These are phyloP conservation scores for Corvus hawaiiensis DNA, from an alignment of 2,113 vertebrate species.

Conservation along the genomic window DNA sequence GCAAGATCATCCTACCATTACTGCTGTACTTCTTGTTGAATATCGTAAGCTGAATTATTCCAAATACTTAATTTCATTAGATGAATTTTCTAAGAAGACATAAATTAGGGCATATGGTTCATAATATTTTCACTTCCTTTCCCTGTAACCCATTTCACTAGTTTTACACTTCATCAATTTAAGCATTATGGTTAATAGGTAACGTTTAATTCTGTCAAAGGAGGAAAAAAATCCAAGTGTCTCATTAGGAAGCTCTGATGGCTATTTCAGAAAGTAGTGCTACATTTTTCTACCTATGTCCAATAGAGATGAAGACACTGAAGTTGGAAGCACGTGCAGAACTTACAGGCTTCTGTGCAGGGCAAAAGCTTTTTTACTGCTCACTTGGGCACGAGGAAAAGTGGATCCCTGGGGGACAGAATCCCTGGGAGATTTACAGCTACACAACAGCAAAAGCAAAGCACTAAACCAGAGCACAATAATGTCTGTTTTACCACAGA, in stretches of 20 bases:
- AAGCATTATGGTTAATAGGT: slow-evolving; percentile 10
- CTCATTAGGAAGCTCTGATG: slow-evolving; percentile 25
- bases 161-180: slow-evolving; percentile 55
- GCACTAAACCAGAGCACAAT: neutral
- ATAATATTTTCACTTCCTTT: slow-evolving; percentile 35
- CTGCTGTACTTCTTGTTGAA: neutral
- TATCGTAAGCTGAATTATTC: neutral
- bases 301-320: neutral
- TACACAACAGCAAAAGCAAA: neutral
- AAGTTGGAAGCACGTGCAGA: neutral
- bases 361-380: neutral
- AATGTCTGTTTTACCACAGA: neutral
- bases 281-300: neutral
- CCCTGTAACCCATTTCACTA: slow-evolving; percentile 13
- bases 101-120: slow-evolving; percentile 24
- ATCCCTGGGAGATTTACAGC: neutral
- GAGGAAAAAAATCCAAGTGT: neutral
- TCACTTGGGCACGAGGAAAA: neutral
- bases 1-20: neutral
- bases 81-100: neutral
- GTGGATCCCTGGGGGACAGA: neutral
- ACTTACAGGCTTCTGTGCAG: neutral
- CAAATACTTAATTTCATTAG: slow-evolving; percentile 15
- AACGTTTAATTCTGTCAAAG: slow-evolving; percentile 15
- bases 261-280: neutral